Base-by-base conservation (phyloP, 2,888 invertebrate genomes). In the Ophion ventricosus region DNA sequence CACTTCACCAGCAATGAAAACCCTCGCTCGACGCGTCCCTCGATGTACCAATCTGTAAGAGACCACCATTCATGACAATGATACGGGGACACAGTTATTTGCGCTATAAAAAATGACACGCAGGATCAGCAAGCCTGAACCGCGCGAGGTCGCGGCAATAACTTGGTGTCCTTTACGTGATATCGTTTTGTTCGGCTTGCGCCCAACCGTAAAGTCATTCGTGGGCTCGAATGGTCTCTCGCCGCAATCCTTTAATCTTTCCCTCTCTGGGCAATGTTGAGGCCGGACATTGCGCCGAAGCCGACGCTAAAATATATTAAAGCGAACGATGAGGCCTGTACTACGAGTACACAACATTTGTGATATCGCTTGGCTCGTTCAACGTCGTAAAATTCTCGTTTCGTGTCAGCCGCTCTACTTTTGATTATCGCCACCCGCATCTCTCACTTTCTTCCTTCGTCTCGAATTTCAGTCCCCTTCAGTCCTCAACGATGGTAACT, bases 341-440 rank as follows among this genome's bases (percentile, higher is more conserved):
- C 70, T 43, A 56, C 8, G 23, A 64, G 70, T 35, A 61, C 40
- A 54, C 57, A 7, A 11, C 35, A 26, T 56, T 23, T 82, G 26
- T 35, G 26, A 76, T 57, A 78, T 78, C 56, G 26, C 56, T 67
- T 7, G 17, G 25, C 69, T 40, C 61, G 54, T 74, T 78, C 25
- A 67, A 61, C 54, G 59, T 78, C 77, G 73, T 82, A 82, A 82
- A 82, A 78, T 23, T 20, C 67, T 78, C 67, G 40, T 66, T 59
- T 23, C 35, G 14, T 26, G 54, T 63, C 40, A 40, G 54, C 17
- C 73, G 26, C 20, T 40, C 49, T 57, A 59, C 56, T 56, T 54
- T 35, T 35, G 35, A 35, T 63, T 57, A 43, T 77, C 14, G 57
- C 25, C 35, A 29, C 25, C 59, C 26, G 69, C 49, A 49, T 20